Base-by-base conservation (phyloP, 2,888 invertebrate genomes). In the Nasonia oneida region DNA sequence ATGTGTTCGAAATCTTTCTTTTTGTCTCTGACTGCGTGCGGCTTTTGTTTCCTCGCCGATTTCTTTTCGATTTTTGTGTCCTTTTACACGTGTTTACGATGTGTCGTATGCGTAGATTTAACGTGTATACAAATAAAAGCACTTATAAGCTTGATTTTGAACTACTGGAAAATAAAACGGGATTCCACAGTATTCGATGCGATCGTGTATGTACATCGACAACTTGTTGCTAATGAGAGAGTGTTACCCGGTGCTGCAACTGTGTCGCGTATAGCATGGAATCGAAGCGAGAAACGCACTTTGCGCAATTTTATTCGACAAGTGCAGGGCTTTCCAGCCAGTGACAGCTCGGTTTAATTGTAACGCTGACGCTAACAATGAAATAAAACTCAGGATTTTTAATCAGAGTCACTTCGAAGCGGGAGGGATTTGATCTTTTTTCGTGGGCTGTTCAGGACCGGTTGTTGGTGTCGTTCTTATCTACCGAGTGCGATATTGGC, bases 161-260 rank as follows among this genome's bases (percentile, higher is more conserved):
- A 61, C 23, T 37, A 61, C n/a, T 61, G n/a, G 23, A 61, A 61
- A 61, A 23, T n/a, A 61, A 61, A 61, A n/a, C 57, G 8, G 23
- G 15, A 53, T 23, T 64, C 12, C 23, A 23, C 23, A 12, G 1
- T 2, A 29, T 18, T 53, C 18, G n/a, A 29, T 64, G 29, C 67
- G 67, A 2, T 67, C 14, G 4, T 29, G 4, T 12, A 57, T 29
- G 4, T 12, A 57, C 57, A n/a, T n/a, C 57, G 57, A n/a, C 67
- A 67, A 67, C 67, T 67, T 67, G 67, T 67, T 67, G 67, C 67
- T 67, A 67, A 67, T 67, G 67, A 67, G 67, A 33, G 67, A 33
- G 67, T 29, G 8, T 14, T 61, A 61, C 6, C n/a, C n/a, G 29
- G 1, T 29, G 5, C 23, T n/a, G 57, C 57, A 18, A 18, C 50